These are phyloP conservation scores for Ophion ventricosus DNA, from an alignment of 2,888 invertebrate genomes.

Conservation along the genomic window DNA sequence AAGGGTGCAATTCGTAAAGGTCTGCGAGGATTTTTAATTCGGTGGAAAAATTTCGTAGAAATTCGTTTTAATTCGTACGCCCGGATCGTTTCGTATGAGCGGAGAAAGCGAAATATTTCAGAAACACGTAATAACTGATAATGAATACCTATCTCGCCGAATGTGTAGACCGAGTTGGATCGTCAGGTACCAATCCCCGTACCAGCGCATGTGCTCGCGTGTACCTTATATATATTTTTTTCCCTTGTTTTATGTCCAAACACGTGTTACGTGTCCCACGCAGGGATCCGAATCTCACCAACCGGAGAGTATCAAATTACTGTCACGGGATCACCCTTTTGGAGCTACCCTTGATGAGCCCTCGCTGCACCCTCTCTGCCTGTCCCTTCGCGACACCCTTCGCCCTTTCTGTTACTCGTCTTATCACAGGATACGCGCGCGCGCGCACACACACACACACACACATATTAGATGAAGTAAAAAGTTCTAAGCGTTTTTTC, in stretches of 20 bases:
- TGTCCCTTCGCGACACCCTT: slow-evolving; percentile 36
- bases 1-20: no score
- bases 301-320: slow-evolving; percentile 75
- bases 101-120: slow-evolving; percentile 1
- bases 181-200: neutral
- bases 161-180: neutral
- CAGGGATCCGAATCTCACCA: slow-evolving; percentile 71
- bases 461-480: no score
- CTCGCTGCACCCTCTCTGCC: slow-evolving; percentile 57
- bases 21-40: no score
- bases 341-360: slow-evolving; percentile 57
- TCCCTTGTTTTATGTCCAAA: slow-evolving; percentile 58
- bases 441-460: no score
- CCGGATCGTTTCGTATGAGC: neutral
- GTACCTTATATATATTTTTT: neutral
- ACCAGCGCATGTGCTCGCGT: neutral
- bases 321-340: slow-evolving; percentile 75
- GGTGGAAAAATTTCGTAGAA: neutral
- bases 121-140: slow-evolving; percentile 19
- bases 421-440: neutral
- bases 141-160: neutral
- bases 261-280: slow-evolving; percentile 74
- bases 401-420: slow-evolving; percentile 3
- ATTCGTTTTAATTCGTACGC: slow-evolving; percentile 1
- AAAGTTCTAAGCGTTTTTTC: no score